Conservation (phyloP, 2,797 vertebrate genomes). For the Anguilla pacifica region DNA sequence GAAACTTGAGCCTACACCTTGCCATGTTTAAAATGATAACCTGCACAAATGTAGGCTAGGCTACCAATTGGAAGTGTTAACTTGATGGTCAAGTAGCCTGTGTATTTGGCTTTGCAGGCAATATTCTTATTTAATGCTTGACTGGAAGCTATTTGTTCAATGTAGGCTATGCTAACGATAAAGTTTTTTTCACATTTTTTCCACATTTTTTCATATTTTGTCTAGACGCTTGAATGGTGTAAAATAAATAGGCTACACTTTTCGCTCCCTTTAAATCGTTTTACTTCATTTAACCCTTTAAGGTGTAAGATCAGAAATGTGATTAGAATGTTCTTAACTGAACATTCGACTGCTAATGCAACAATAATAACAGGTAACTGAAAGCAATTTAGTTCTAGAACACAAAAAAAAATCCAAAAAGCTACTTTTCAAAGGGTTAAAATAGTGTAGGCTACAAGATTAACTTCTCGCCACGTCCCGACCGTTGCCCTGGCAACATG, state of each 20-base stretch:
- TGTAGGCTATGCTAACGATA: neutral
- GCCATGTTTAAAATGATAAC: neutral
- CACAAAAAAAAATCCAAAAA: too few species aligned
- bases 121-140: neutral
- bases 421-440: neutral
- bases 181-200: neutral
- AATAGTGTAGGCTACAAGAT: neutral
- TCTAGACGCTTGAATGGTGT: neutral
- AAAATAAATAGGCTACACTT: neutral
- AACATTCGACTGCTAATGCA: too few species aligned
- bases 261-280: neutral
- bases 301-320: too few species aligned
- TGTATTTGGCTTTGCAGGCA: neutral
- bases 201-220: neutral
- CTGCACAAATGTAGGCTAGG: neutral
- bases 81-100: neutral
- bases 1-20: neutral
- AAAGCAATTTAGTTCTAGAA: too few species aligned
- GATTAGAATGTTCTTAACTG: too few species aligned
- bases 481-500: conserved; percentile 9
- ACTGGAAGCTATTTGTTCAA: neutral
- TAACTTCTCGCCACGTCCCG: neutral
- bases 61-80: neutral
- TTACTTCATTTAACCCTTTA: too few species aligned
- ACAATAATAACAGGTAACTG: too few species aligned